Conservation (phyloP, 2,797 vertebrate species). For the Catharus ustulatus region DNA sequence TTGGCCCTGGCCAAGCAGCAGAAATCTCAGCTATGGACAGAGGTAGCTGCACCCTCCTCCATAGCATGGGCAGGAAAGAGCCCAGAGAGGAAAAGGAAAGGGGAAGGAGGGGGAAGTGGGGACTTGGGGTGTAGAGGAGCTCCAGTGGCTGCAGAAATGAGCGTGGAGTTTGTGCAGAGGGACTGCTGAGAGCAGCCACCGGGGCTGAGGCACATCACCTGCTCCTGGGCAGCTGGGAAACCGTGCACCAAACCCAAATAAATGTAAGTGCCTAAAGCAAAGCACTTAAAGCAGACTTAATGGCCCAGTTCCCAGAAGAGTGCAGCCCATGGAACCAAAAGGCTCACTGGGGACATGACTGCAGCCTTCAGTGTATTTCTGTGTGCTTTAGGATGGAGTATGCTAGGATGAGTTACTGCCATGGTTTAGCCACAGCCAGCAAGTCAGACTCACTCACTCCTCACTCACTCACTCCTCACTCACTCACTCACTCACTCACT, state of each 20-base stretch:
- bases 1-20: constrained; percentile 49
- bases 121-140: neutral
- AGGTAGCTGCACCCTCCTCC: neutral
- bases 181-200: neutral
- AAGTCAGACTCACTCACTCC: neutral
- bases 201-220: neutral
- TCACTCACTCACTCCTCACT: too few species aligned
- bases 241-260: constrained; percentile 28
- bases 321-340: neutral
- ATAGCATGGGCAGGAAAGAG: neutral
- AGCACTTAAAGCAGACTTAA: constrained; percentile 41
- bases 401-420: neutral
- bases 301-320: constrained; percentile 15
- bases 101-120: neutral
- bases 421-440: neutral
- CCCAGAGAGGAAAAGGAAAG: neutral
- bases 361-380: neutral
- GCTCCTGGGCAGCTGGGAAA: constrained; percentile 19
- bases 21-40: constrained; percentile 8
- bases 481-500: too few species aligned
- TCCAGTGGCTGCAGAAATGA: neutral
- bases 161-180: neutral
- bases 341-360: neutral
- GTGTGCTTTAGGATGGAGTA: neutral
- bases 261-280: constrained; percentile 20